Percentiles rank a stretch among this genome's conserved stretches.
Conservation (phyloP, 2,113 vertebrate genomes). For the Pipra filicauda region DNA sequence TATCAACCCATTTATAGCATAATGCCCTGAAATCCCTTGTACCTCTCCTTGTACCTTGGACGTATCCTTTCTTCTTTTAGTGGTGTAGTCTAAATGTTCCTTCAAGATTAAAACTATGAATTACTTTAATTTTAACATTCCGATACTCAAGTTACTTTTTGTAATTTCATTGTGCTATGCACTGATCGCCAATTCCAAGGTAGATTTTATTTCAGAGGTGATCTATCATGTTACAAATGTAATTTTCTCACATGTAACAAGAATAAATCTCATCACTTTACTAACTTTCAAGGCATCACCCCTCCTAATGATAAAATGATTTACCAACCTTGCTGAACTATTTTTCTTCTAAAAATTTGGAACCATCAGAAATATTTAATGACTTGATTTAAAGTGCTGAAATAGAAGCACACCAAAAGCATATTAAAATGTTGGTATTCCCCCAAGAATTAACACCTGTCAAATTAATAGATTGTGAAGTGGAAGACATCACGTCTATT, state of each 20-base stretch:
- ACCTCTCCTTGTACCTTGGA: not conserved
- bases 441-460: not conserved
- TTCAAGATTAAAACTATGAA: not conserved
- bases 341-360: constrained; percentile 9
- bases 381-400: not conserved
- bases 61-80: not conserved
- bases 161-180: not conserved
- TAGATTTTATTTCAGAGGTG: not conserved
- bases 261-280: not conserved
- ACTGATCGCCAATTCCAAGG: not conserved
- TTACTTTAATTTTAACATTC: not conserved
- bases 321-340: not conserved
- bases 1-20: not conserved
- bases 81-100: not conserved
- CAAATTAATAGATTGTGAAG: not conserved
- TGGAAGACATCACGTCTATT: not conserved
- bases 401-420: not conserved
- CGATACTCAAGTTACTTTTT: not conserved
- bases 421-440: not conserved
- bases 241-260: not conserved
- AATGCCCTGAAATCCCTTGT: not conserved
- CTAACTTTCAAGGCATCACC: not conserved
- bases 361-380: constrained; percentile 39
- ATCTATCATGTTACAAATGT: not conserved
- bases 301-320: not conserved